Conservation (phyloP, 2,113 vertebrate genomes). For the Raphicerus campestris region DNA sequence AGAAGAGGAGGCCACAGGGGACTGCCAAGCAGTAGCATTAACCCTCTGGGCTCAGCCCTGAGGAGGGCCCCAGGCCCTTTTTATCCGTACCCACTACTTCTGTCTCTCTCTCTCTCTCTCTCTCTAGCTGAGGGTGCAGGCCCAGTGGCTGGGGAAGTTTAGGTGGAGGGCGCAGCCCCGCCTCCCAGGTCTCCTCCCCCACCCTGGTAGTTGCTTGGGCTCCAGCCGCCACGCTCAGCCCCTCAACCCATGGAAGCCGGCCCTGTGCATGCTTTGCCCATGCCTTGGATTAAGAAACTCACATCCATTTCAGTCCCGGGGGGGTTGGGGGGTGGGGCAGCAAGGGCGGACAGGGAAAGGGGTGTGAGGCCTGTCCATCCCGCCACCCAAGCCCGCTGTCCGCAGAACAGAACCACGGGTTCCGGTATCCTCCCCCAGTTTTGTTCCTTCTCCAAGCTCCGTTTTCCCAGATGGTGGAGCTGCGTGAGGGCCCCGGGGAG, state of each 20-base stretch:
- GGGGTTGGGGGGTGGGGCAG: not conserved
- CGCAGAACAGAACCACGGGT: constrained; percentile 58
- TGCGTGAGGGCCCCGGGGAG: not conserved
- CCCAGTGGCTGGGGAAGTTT: not conserved
- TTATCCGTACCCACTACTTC: not conserved
- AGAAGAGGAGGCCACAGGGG: not conserved
- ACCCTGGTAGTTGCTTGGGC: not conserved
- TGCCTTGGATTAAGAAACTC: constrained; percentile 40
- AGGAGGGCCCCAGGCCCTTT: not conserved
- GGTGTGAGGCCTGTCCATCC: not conserved
- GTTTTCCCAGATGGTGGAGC: not conserved
- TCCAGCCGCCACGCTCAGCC: not conserved
- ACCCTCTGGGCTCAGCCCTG: not conserved
- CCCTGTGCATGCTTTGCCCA: not conserved
- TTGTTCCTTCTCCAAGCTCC: constrained; percentile 7
- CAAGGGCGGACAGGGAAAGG: not conserved
- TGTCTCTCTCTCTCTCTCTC: not conserved
- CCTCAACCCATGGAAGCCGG: not conserved
- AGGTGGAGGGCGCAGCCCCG: not conserved
- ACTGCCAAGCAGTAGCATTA: constrained; percentile 39
- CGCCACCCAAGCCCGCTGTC: not conserved
- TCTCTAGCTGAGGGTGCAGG: not conserved
- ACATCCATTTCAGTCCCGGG: not conserved
- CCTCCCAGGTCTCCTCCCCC: not conserved
- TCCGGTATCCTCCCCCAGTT: not conserved